Conservation (phyloP, 2,113 vertebrate species). For the Ivindomyrus marchei region DNA sequence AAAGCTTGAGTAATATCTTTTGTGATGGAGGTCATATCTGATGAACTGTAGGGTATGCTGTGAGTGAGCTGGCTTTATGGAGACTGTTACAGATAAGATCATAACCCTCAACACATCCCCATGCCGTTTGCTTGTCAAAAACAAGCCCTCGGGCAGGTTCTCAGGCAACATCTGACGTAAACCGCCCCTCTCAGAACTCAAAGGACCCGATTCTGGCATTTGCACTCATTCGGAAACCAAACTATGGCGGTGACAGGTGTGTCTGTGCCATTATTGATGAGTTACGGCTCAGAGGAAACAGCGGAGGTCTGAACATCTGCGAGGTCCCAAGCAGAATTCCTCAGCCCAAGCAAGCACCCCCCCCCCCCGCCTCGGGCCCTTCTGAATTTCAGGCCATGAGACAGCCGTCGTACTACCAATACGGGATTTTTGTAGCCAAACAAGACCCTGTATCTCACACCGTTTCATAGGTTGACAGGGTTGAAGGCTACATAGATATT, state of each 20-base stretch:
- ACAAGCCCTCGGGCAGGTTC: conserved; percentile 14
- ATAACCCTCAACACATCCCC: neutral
- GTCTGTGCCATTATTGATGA: neutral
- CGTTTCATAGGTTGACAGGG: neutral
- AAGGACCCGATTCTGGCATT: conserved; percentile 43
- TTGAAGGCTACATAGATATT: neutral
- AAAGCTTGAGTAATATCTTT: neutral
- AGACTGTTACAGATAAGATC: neutral
- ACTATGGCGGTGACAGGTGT: conserved; percentile 30
- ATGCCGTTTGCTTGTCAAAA: neutral
- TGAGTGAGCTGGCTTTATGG: neutral
- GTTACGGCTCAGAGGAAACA: neutral
- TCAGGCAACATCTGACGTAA: conserved; percentile 43
- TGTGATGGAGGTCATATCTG: neutral
- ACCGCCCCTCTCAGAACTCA: conserved; percentile 46
- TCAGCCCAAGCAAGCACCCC: neutral
- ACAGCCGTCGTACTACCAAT: neutral
- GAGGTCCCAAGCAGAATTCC: neutral
- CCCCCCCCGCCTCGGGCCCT: neutral
- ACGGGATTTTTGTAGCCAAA: neutral
- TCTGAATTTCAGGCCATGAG: neutral
- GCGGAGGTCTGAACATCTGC: neutral
- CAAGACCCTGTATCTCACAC: neutral
- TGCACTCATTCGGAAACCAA: conserved; percentile 30
- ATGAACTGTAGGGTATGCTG: neutral